phyloP scores from a whole-genome alignment of 2,888 invertebrate genomes.

The Tricholauxania praeusta region DNA sequence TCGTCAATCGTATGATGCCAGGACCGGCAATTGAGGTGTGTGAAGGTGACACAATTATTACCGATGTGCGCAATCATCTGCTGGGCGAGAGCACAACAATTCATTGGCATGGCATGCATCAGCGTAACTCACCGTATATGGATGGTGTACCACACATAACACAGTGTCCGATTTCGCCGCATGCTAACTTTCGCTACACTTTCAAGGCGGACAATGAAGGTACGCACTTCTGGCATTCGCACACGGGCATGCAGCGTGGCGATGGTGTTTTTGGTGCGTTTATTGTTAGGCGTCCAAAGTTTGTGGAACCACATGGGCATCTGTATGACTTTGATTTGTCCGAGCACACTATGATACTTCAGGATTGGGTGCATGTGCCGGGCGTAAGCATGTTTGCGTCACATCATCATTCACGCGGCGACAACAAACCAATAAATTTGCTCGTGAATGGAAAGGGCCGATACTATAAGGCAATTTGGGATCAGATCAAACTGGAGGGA shows the following conservation, averaged over 20 bases:
- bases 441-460: constrained; percentile 86
- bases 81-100: constrained; percentile 85
- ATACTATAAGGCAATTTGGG: constrained; percentile 62
- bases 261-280: constrained; percentile 87
- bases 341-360: constrained; percentile 80
- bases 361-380: constrained; percentile 85
- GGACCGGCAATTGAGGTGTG: constrained; percentile 91
- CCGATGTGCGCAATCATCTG: constrained; percentile 85
- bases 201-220: constrained; percentile 81
- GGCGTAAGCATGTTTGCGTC: constrained; percentile 81
- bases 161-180: constrained; percentile 85
- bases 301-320: constrained; percentile 73
- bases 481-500: constrained; percentile 43
- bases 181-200: constrained; percentile 80
- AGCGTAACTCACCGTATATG: constrained; percentile 84
- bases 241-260: constrained; percentile 85
- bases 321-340: constrained; percentile 83
- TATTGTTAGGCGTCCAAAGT: constrained; percentile 78
- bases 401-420: constrained; percentile 86
- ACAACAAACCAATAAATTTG: constrained; percentile 85
- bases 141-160: constrained; percentile 89
- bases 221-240: constrained; percentile 89
- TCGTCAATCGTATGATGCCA: constrained; percentile 88
- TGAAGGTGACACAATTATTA: constrained; percentile 83
- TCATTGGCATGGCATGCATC: constrained; percentile 94